Percentiles rank a stretch among this genome's conserved stretches.
phyloP scores from a whole-genome alignment of 2,888 invertebrate genomes.

The Zeuzera pyrina region DNA sequence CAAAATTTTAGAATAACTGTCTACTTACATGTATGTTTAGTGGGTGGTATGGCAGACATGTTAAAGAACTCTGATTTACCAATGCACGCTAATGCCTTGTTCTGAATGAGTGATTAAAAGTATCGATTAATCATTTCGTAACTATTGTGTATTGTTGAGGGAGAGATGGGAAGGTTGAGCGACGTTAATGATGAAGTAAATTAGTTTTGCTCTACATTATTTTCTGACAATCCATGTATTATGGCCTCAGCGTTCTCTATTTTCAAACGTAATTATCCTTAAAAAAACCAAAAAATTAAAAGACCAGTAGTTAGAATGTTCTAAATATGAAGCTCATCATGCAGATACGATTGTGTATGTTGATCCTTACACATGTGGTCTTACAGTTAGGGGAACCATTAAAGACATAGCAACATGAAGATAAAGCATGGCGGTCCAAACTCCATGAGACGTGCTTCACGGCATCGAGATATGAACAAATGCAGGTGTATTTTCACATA shows the following conservation, averaged over 20 bases:
- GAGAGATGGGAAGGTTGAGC: conserved; percentile 34
- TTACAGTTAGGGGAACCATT: conserved; percentile 49
- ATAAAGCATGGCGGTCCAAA: conserved; percentile 45
- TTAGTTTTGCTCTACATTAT: too few species aligned
- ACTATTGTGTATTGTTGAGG: conserved; percentile 37
- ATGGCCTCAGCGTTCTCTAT: too few species aligned
- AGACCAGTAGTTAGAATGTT: too few species aligned
- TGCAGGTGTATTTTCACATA: conserved; percentile 53
- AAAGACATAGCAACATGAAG: conserved; percentile 43
- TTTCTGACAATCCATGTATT: too few species aligned
- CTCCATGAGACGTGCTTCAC: conserved; percentile 52
- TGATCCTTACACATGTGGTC: conserved; percentile 56
- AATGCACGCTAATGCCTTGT: conserved; percentile 26
- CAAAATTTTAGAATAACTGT: conserved; percentile 24
- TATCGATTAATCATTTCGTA: conserved; percentile 47
- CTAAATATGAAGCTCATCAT: conserved; percentile 29
- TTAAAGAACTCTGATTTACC: conserved; percentile 28
- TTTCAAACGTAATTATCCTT: too few species aligned
- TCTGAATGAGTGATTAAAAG: conserved; percentile 45
- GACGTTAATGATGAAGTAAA: too few species aligned
- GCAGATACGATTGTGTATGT: too few species aligned
- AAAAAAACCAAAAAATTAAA: too few species aligned
- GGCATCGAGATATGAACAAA: conserved; percentile 51
- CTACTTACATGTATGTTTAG: conserved; percentile 22
- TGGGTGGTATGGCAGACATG: conserved; percentile 30